These are phyloP conservation scores for Stegodyphus mimosarum DNA, from an alignment of 1,140 invertebrate species.

Conservation along the genomic window DNA sequence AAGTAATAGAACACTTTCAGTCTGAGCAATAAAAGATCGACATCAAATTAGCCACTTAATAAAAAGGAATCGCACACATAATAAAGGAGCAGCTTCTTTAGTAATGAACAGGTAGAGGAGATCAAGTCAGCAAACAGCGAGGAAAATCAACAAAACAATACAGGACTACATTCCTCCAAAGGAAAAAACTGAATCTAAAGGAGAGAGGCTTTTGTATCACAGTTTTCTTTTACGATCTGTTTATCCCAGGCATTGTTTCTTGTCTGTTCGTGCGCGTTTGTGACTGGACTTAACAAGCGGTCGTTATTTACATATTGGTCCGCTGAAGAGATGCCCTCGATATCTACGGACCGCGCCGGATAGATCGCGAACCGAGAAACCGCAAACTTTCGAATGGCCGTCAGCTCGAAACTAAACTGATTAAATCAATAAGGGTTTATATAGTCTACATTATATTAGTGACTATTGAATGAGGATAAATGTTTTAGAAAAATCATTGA, in stretches of 20 bases:
- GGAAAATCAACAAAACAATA: neutral
- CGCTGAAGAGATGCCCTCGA: neutral
- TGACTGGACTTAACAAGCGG: neutral
- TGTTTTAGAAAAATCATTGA: too few relatives aligned
- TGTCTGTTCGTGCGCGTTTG: neutral
- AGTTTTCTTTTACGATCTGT: slow-evolving; percentile 11
- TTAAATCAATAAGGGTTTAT: too few relatives aligned
- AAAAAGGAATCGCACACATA: too few relatives aligned
- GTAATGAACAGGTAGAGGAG: too few relatives aligned
- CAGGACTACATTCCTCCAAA: neutral
- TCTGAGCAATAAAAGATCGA: too few relatives aligned
- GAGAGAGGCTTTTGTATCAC: neutral
- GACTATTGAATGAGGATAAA: too few relatives aligned
- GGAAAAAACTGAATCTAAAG: neutral
- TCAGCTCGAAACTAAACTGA: neutral
- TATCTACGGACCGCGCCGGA: neutral
- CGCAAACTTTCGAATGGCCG: neutral
- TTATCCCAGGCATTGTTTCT: slow-evolving; percentile 9
- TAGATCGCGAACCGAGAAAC: neutral
- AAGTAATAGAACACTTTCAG: too few relatives aligned
- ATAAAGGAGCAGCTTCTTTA: too few relatives aligned
- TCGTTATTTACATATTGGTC: neutral
- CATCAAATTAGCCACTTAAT: too few relatives aligned
- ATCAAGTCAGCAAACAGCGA: too few relatives aligned
- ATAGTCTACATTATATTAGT: too few relatives aligned